Conservation (phyloP, 2,888 invertebrate species). For the Drosophila lutescens region DNA sequence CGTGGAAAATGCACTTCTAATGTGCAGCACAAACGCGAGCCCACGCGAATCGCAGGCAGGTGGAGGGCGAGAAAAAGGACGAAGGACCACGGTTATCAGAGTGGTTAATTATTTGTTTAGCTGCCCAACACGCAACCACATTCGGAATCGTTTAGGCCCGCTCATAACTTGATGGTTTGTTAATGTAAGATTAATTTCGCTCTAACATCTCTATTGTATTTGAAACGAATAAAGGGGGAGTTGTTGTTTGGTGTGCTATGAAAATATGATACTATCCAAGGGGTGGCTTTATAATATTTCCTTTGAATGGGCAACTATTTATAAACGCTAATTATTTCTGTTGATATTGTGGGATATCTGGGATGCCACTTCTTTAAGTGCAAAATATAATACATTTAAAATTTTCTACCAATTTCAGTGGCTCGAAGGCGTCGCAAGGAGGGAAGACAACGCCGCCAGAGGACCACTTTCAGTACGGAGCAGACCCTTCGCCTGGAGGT, state of each 20-base stretch:
- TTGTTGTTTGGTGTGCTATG: conserved; percentile 8
- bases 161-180: conserved; percentile 22
- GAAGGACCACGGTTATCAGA: conserved; percentile 2
- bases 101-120: conserved; percentile 81
- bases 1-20: conserved; percentile 77
- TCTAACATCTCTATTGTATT: conserved; percentile 71
- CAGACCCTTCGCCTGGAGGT: conserved; percentile 95
- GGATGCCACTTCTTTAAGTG: no score
- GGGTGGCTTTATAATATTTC: neutral
- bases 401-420: conserved; percentile 86
- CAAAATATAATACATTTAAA: no score
- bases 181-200: conserved; percentile 80
- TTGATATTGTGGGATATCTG: neutral
- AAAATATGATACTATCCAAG: neutral
- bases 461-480: conserved; percentile 97
- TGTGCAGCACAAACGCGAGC: conserved; percentile 72
- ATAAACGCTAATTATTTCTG: no score
- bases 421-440: conserved; percentile 94
- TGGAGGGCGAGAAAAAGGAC: neutral
- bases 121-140: conserved; percentile 61
- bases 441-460: conserved; percentile 93
- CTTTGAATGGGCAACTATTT: conserved; percentile 5
- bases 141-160: conserved; percentile 36
- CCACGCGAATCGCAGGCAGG: conserved; percentile 10
- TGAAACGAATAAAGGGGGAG: conserved; percentile 11